These are phyloP conservation scores for Zapus hudsonius DNA, from an alignment of 2,113 vertebrate genomes.

Conservation along the genomic window DNA sequence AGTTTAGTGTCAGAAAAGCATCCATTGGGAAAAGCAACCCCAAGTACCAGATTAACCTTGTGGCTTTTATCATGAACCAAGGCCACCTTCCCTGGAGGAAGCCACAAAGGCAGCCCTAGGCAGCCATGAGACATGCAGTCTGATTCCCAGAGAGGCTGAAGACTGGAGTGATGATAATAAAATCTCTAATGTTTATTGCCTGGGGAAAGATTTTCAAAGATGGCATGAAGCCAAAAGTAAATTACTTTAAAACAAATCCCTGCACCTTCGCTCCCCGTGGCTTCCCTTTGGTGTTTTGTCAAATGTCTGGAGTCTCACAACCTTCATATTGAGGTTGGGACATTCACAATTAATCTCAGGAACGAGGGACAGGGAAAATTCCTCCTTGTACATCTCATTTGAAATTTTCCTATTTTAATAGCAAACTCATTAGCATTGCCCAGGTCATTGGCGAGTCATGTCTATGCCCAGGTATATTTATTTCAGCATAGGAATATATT, in stretches of 20 bases:
- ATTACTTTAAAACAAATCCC: slow-evolving; percentile 73
- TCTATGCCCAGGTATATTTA: not conserved
- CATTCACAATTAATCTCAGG: not conserved
- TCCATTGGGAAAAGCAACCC: slow-evolving; percentile 31
- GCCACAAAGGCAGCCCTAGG: slow-evolving; percentile 43
- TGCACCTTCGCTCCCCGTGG: slow-evolving; percentile 39
- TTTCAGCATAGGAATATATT: not conserved
- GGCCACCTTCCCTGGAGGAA: slow-evolving; percentile 36
- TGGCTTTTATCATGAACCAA: slow-evolving; percentile 41
- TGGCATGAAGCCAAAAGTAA: slow-evolving; percentile 72
- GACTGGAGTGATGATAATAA: slow-evolving; percentile 48
- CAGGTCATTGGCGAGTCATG: not conserved
- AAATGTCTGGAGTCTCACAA: slow-evolving; percentile 13
- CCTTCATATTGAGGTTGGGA: not conserved
- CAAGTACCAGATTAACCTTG: slow-evolving; percentile 56
- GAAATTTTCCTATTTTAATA: not conserved
- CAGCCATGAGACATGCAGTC: not conserved
- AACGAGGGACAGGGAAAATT: not conserved
- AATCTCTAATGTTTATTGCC: slow-evolving; percentile 70
- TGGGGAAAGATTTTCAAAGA: slow-evolving; percentile 67
- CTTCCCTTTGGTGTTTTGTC: slow-evolving; percentile 38
- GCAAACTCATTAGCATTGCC: not conserved
- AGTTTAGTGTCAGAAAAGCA: slow-evolving; percentile 46
- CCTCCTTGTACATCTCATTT: not conserved
- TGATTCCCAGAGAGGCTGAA: slow-evolving; percentile 51